A percentile compares a stretch with the other conserved stretches of the same genome.
These are phyloP conservation scores for Gnathonemus echidnorhynchus DNA, from an alignment of 2,113 vertebrate species.

Conservation along the genomic window DNA sequence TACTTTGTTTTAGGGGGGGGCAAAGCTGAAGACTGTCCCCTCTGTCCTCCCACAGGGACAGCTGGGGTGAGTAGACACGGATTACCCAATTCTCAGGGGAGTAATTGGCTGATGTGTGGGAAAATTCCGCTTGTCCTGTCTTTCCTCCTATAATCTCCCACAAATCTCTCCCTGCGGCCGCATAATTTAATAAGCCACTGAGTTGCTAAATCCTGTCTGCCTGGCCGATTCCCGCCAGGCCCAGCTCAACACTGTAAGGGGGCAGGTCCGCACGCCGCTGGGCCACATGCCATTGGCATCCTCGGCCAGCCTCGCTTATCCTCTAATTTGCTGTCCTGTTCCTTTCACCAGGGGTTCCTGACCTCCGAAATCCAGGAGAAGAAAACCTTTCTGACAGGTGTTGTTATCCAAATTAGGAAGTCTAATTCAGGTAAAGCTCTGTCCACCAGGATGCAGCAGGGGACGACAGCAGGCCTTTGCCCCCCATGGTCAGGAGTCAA, in stretches of 20 bases:
- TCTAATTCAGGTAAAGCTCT: constrained; percentile 56
- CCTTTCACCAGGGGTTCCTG: constrained; percentile 37
- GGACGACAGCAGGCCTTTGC: constrained; percentile 42
- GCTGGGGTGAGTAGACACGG: constrained; percentile 54
- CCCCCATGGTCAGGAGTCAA: constrained; percentile 3
- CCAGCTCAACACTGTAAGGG: constrained; percentile 28
- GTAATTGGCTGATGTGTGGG: constrained; percentile 63
- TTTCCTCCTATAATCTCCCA: constrained; percentile 57
- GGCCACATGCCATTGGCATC: not conserved
- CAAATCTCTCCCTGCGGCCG: constrained; percentile 53
- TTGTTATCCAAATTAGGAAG: constrained; percentile 48
- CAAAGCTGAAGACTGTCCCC: constrained; percentile 28
- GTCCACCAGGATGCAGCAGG: constrained; percentile 41
- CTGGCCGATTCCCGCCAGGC: constrained; percentile 41
- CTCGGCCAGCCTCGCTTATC: constrained; percentile 17
- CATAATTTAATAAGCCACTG: constrained; percentile 52
- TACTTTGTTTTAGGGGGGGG: constrained; percentile 69
- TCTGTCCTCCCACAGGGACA: constrained; percentile 43
- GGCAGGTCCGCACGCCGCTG: not conserved
- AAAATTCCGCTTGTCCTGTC: constrained; percentile 61
- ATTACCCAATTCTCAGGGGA: constrained; percentile 66
- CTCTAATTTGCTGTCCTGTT: constrained; percentile 34
- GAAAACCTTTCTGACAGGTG: constrained; percentile 55
- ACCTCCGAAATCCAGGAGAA: constrained; percentile 25
- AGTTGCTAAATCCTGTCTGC: constrained; percentile 49